Percentiles rank a stretch among this genome's conserved stretches.
phyloP scores from a whole-genome alignment of 2,888 invertebrate genomes.

The Julus scanicus region DNA sequence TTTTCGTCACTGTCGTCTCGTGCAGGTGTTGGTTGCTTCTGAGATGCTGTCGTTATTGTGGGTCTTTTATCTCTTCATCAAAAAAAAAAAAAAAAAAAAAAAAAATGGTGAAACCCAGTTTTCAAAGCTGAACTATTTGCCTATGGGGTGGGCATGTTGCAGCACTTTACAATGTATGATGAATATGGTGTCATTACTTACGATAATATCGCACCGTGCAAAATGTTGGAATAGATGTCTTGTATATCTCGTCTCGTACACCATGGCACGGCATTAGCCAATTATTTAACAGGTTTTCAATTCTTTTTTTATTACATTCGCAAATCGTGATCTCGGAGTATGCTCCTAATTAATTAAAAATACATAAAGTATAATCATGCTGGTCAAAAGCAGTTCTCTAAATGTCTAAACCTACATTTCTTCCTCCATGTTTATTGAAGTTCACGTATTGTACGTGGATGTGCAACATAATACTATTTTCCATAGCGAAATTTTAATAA shows the following conservation, averaged over 20 bases:
- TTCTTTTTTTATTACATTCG: neutral
- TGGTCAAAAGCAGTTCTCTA: neutral
- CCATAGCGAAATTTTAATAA: no score
- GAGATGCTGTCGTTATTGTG: neutral
- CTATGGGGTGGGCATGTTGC: neutral
- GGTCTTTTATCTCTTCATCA: neutral
- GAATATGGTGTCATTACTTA: neutral
- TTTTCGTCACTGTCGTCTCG: conserved; percentile 14
- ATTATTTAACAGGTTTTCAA: conserved; percentile 11
- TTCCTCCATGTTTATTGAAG: neutral
- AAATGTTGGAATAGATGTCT: neutral
- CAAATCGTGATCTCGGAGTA: neutral
- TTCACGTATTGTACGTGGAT: no score
- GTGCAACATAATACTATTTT: no score
- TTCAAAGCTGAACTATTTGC: conserved; percentile 5
- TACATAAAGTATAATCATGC: neutral
- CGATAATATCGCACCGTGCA: conserved; percentile 19
- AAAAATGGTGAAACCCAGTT: neutral
- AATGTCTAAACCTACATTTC: neutral
- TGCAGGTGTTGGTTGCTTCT: neutral
- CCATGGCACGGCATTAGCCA: neutral
- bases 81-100: neutral
- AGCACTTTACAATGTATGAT: neutral
- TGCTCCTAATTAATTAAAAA: neutral
- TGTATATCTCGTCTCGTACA: neutral